Evolutionary conservation across 2,113 vertebrate genomes (phyloP).

Genomic region (Phoxinus phoxinus): DNA sequence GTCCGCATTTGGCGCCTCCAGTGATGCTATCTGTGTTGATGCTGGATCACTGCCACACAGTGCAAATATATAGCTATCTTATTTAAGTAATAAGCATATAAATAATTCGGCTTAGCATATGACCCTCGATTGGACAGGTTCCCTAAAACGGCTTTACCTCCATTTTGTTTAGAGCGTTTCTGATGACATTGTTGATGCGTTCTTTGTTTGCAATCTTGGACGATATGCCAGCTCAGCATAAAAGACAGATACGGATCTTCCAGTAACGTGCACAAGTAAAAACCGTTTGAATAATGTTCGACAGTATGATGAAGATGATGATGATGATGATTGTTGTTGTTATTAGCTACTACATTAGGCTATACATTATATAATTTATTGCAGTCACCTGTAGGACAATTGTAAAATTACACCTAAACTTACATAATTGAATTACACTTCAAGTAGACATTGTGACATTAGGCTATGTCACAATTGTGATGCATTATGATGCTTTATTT

Average conservation of each 20-base stretch:
- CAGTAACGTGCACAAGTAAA: neutral
- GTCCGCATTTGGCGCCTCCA: slow-evolving; percentile 66
- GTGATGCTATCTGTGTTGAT: slow-evolving; percentile 69
- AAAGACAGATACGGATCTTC: neutral
- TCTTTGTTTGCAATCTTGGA: neutral
- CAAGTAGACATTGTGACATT: neutral
- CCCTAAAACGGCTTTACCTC: neutral
- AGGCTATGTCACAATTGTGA: too few relatives aligned
- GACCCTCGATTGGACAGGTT: neutral
- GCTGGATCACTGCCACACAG: slow-evolving; percentile 50
- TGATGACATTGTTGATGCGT: neutral
- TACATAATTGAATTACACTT: neutral
- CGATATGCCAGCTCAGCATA: neutral
- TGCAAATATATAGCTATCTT: slow-evolving; percentile 18
- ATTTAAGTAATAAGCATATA: neutral
- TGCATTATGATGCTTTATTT: neutral
- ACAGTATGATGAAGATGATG: neutral
- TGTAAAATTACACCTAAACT: neutral
- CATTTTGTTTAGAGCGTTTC: neutral
- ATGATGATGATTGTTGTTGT: too few relatives aligned
- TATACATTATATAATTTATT: neutral
- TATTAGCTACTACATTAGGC: neutral
- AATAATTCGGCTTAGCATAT: neutral
- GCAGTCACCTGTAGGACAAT: neutral
- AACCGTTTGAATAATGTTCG: neutral